A percentile compares a stretch with the other conserved stretches of the same genome.
Conservation (phyloP, 1,140 invertebrate species). For the Pantala flavescens region DNA sequence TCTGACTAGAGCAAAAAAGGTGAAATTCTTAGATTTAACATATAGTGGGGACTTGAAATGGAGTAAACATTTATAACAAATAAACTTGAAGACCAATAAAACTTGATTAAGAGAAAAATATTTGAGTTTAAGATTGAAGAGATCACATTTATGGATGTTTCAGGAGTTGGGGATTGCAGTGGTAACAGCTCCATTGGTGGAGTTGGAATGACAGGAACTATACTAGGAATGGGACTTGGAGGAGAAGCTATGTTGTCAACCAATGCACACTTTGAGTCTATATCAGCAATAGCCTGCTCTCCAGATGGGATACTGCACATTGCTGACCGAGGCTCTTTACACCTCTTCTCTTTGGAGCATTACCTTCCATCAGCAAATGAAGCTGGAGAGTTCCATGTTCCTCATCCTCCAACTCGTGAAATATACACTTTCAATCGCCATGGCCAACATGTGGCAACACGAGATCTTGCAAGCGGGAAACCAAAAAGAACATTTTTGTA, state of each 20-base stretch:
- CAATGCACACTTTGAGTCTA: conserved; percentile 79
- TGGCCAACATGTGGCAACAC: conserved; percentile 88
- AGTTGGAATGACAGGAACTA: background rate
- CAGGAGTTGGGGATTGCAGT: background rate
- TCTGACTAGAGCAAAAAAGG: no score
- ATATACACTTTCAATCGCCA: conserved; percentile 86
- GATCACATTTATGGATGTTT: no score
- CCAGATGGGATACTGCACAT: conserved; percentile 89
- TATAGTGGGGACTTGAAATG: no score
- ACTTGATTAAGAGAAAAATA: no score
- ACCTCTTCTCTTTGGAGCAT: conserved; percentile 80
- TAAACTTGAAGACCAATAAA: no score
- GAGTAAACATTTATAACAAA: no score
- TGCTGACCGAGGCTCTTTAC: conserved; percentile 83
- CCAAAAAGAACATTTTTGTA: conserved; percentile 90
- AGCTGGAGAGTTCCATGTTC: conserved; percentile 85
- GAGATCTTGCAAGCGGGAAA: conserved; percentile 83
- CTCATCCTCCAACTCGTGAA: conserved; percentile 81
- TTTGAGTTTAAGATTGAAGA: no score
- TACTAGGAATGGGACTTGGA: background rate
- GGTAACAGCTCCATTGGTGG: background rate
- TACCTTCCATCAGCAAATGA: conserved; percentile 81
- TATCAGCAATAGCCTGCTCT: conserved; percentile 84
- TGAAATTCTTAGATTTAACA: no score
- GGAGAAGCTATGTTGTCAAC: conserved; percentile 75